Evolutionary conservation across 2,113 vertebrate genomes (phyloP).

Genomic region (Phaetusa simplex): DNA sequence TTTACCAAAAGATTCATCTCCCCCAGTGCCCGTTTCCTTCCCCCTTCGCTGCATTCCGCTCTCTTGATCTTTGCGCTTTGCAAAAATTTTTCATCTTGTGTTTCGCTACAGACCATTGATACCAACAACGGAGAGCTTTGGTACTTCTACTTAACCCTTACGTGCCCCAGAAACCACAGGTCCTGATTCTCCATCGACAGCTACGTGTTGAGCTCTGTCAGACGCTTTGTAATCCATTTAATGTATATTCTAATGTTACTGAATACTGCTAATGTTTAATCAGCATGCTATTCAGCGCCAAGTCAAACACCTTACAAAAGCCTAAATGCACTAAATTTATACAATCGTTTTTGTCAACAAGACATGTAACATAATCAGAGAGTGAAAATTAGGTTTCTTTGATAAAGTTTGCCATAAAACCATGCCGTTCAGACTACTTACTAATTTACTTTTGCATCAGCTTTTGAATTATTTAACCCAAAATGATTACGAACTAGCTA

Average conservation of each 20-base stretch:
- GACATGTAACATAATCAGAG: constrained; percentile 36
- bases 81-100: background rate
- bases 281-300: constrained; percentile 29
- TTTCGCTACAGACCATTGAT: background rate
- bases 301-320: constrained; percentile 32
- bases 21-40: background rate
- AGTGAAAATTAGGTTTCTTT: constrained; percentile 42
- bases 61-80: background rate
- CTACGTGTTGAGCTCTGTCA: background rate
- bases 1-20: background rate
- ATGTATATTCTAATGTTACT: background rate
- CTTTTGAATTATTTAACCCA: constrained; percentile 43
- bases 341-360: background rate
- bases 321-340: constrained; percentile 19
- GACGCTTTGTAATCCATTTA: background rate
- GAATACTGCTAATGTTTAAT: constrained; percentile 54
- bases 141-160: background rate
- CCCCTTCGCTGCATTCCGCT: background rate
- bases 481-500: background rate
- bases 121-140: background rate
- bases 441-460: constrained; percentile 33
- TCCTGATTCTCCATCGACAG: background rate
- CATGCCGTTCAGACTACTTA: background rate
- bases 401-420: constrained; percentile 39
- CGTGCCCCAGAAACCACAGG: background rate